Base-by-base conservation (phyloP, 1,140 invertebrate genomes). In the Sarcophaga bullata region DNA sequence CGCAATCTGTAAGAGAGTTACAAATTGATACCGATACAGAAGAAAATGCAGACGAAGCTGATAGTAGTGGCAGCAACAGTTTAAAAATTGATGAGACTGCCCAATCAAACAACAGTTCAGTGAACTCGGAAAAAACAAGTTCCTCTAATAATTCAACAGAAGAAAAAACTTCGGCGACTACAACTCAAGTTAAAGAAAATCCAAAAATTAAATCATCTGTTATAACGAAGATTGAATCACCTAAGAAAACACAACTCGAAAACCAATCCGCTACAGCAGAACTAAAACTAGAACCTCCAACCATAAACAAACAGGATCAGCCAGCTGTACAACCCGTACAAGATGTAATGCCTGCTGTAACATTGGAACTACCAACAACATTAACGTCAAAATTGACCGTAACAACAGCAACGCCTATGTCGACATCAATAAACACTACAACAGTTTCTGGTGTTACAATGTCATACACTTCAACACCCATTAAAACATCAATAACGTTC, bases 11-110 rank as follows among this genome's bases (percentile, higher is more conserved):
- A 86, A 93, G 94, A 85, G 95, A 96, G 86, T 90, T 97, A 8
- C 94, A 96, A 87, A 97, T 97, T 81, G 96, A 97, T 88, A 96
- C 95, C 1, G 96, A 97, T 85, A 96, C 94, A 9, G 95, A 96
- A 86, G 95, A 96, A 86, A 92, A 91, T n/a, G 91, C 91, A 80
- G 93, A 93, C 81, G 92, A 93, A 75, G 90, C 87, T 8, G 87
- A 89, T 76, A 89, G 87, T 80, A 88, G 88, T 75, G 88, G 88
- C 6, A 49, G 48, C n/a, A 87, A 88, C 0, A 87, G 85, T 78
- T 84, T 89, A 0, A 89, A 88, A 85, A 89, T 89, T 37, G 88
- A 89, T 76, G 88, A 89, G 50, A 88, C 88, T 0, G 86, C 83
- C 9, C 80, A 68, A 50, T 81, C 82, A 1, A 78, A 78, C 58